Evolutionary conservation across 2,888 invertebrate genomes (phyloP).

Genomic region (Tipula vernalis): DNA sequence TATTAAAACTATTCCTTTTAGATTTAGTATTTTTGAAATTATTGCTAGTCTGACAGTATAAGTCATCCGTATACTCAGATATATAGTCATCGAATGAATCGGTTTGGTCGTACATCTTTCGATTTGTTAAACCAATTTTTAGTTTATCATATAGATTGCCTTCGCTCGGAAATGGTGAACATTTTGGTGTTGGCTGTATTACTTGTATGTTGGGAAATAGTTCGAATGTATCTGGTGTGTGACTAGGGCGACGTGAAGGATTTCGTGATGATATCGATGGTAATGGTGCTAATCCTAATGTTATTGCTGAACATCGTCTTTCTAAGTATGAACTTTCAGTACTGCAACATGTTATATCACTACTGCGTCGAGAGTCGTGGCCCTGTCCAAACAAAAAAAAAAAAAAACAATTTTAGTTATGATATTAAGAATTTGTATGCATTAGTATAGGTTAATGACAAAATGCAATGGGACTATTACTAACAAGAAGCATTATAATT

Average conservation of each 20-base stretch:
- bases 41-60: constrained; percentile 14
- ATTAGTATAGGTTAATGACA: background rate
- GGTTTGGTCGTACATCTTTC: background rate
- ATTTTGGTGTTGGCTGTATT: constrained; percentile 68
- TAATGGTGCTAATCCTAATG: constrained; percentile 54
- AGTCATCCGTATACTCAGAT: constrained; percentile 6
- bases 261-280: constrained; percentile 32
- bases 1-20: constrained; percentile 13
- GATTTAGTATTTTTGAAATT: constrained; percentile 14
- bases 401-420: background rate
- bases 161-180: constrained; percentile 68
- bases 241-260: constrained; percentile 19
- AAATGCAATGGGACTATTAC: background rate
- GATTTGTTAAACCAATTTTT: constrained; percentile 13
- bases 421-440: background rate
- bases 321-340: constrained; percentile 75
- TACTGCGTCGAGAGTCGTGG: constrained; percentile 48
- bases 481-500: background rate
- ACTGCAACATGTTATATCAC: constrained; percentile 74
- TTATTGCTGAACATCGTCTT: constrained; percentile 66
- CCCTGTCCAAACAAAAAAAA: constrained; percentile 21
- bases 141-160: constrained; percentile 37
- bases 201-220: constrained; percentile 53
- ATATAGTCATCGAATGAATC: constrained; percentile 10
- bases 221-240: constrained; percentile 36